Evolutionary conservation across 1,140 invertebrate genomes (phyloP).

Genomic region (Micrasema minimum): DNA sequence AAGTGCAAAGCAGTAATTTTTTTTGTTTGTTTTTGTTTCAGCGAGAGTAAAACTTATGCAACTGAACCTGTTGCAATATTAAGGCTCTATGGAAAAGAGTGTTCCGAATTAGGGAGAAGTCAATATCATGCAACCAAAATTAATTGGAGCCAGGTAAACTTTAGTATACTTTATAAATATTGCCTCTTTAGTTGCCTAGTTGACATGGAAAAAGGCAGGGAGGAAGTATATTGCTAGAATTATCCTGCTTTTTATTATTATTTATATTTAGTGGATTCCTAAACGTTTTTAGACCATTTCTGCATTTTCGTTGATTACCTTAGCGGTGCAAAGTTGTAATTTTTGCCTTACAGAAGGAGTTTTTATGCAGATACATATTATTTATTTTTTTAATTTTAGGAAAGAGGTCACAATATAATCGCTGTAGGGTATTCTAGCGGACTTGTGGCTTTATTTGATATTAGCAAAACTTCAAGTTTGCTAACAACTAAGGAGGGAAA

Average conservation of each 20-base stretch:
- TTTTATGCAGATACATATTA: too few species aligned
- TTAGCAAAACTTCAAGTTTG: conserved; percentile 66
- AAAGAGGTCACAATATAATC: conserved; percentile 65
- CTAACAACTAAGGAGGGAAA: conserved; percentile 59
- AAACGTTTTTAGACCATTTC: too few species aligned
- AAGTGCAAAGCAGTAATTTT: too few species aligned
- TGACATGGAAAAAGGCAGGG: too few species aligned
- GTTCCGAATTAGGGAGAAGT: neutral
- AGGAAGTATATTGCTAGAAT: too few species aligned
- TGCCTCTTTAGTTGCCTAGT: too few species aligned
- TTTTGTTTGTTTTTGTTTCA: neutral
- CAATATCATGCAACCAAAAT: conserved; percentile 27
- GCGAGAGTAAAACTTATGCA: conserved; percentile 24
- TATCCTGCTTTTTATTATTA: too few species aligned
- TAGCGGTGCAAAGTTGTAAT: too few species aligned
- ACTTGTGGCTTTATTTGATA: conserved; percentile 70
- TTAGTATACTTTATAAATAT: too few species aligned
- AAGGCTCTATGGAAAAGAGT: conserved; percentile 13
- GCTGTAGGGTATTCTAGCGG: conserved; percentile 75
- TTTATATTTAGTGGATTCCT: too few species aligned
- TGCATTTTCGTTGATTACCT: too few species aligned
- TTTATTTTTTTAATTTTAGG: conserved; percentile 56
- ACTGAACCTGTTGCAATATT: conserved; percentile 27
- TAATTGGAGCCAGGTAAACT: conserved; percentile 24
- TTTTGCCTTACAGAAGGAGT: too few species aligned